Percentiles rank a stretch among this genome's conserved stretches.
Evolutionary conservation across 2,888 invertebrate genomes (phyloP).

Genomic region (Brachynemurus nebulosus): DNA sequence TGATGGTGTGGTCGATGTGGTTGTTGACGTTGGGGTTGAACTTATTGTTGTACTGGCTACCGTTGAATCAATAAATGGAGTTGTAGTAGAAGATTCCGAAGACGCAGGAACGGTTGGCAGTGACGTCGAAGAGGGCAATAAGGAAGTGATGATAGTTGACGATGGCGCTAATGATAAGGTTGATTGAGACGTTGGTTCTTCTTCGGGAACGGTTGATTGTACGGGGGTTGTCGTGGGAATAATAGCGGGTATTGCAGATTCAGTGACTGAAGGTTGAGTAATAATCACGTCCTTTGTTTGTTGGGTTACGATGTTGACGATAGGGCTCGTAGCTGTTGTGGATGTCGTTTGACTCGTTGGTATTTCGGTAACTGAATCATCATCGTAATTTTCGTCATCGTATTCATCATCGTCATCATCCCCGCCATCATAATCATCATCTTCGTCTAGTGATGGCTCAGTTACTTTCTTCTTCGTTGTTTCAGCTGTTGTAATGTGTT

Average conservation of each 20-base stretch:
- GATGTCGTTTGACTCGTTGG: slow-evolving; percentile 16
- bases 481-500: neutral
- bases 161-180: slow-evolving; percentile 17
- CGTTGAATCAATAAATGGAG: slow-evolving; percentile 14
- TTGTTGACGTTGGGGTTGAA: slow-evolving; percentile 14
- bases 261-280: slow-evolving; percentile 15
- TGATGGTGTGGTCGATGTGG: slow-evolving; percentile 10
- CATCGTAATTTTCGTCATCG: slow-evolving; percentile 24
- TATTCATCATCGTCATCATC: slow-evolving; percentile 29
- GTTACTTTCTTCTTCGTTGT: slow-evolving; percentile 16
- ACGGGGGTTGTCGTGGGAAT: slow-evolving; percentile 13
- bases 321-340: slow-evolving; percentile 14
- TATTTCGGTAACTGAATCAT: slow-evolving; percentile 8
- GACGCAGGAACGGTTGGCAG: slow-evolving; percentile 12
- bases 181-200: slow-evolving; percentile 15
- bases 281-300: neutral
- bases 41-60: slow-evolving; percentile 14
- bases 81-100: slow-evolving; percentile 15
- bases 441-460: slow-evolving; percentile 21
- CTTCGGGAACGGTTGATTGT: slow-evolving; percentile 15
- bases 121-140: slow-evolving; percentile 12
- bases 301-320: neutral
- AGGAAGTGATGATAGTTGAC: slow-evolving; percentile 17
- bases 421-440: slow-evolving; percentile 26
- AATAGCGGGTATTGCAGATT: slow-evolving; percentile 20